Percentiles rank a stretch among this genome's conserved stretches.
These are phyloP conservation scores for Eristalis arbustorum DNA, from an alignment of 2,888 invertebrate species.

Conservation along the genomic window DNA sequence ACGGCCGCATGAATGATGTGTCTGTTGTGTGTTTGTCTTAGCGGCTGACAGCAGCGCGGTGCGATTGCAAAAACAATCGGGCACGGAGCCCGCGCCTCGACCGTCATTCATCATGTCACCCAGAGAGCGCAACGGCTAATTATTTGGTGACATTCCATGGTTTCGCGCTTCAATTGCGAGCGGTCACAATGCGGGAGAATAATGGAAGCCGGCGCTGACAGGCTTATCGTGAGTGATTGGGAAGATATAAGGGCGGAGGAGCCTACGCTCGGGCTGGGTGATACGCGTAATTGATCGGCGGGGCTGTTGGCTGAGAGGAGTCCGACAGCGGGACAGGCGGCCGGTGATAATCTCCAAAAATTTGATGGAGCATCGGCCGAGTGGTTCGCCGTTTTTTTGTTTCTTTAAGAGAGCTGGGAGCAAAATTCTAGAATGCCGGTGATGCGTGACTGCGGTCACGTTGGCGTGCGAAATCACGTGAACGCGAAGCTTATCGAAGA, in stretches of 20 bases:
- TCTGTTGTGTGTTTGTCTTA: conserved; percentile 27
- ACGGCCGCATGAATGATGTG: conserved; percentile 50
- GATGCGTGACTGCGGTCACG: neutral
- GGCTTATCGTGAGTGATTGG: conserved; percentile 52
- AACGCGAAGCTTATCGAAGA: neutral
- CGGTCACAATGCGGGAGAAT: conserved; percentile 41
- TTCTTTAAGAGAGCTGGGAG: neutral
- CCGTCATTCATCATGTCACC: conserved; percentile 46
- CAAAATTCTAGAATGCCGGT: conserved; percentile 9
- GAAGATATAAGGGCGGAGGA: conserved; percentile 30
- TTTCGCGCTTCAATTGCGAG: neutral
- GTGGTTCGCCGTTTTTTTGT: neutral
- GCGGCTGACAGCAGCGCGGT: neutral
- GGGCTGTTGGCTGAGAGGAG: neutral
- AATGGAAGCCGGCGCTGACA: conserved; percentile 24
- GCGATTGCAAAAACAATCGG: conserved; percentile 22
- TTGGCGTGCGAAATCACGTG: neutral
- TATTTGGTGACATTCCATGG: conserved; percentile 1
- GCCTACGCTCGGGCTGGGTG: neutral
- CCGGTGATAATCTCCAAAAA: conserved; percentile 22
- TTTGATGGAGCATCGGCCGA: conserved; percentile 31
- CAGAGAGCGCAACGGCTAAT: neutral
- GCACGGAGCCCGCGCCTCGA: neutral
- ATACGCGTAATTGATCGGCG: conserved; percentile 15
- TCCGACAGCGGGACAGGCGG: neutral